These are phyloP conservation scores for Atethmia centrago DNA, from an alignment of 2,888 invertebrate genomes.

Conservation along the genomic window DNA sequence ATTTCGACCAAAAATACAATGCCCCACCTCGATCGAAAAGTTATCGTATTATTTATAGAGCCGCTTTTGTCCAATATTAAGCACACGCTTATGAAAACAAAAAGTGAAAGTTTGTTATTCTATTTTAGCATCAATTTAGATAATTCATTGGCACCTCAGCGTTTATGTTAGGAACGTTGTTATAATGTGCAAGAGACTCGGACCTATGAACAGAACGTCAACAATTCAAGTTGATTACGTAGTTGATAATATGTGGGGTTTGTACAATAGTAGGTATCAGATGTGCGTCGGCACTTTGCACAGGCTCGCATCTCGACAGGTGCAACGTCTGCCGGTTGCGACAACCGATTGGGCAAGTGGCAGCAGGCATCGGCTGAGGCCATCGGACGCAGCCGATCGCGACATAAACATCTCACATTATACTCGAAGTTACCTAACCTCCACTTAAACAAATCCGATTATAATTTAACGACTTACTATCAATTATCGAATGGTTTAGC, in stretches of 20 bases:
- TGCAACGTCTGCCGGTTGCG: slow-evolving; percentile 88
- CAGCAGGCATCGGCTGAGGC: slow-evolving; percentile 82
- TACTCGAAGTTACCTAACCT: slow-evolving; percentile 83
- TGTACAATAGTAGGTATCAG: slow-evolving; percentile 70
- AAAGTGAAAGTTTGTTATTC: slow-evolving; percentile 77
- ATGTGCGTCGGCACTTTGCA: slow-evolving; percentile 82
- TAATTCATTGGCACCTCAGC: slow-evolving; percentile 56
- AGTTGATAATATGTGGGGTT: slow-evolving; percentile 66
- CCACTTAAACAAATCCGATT: slow-evolving; percentile 84
- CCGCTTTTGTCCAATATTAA: slow-evolving; percentile 75
- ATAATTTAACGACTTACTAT: slow-evolving; percentile 79
- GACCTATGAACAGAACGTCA: slow-evolving; percentile 17
- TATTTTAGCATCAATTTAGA: slow-evolving; percentile 68
- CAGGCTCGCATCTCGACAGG: slow-evolving; percentile 86
- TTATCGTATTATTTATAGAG: slow-evolving; percentile 71
- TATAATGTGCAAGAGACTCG: slow-evolving; percentile 32
- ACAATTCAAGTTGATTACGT: slow-evolving; percentile 40
- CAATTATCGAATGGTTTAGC: slow-evolving; percentile 71
- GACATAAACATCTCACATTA: slow-evolving; percentile 87
- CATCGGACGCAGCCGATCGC: slow-evolving; percentile 84
- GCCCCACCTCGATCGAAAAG: slow-evolving; percentile 47
- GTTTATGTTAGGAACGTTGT: slow-evolving; percentile 42
- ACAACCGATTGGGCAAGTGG: slow-evolving; percentile 87
- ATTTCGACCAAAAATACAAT: slow-evolving; percentile 50
- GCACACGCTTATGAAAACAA: slow-evolving; percentile 67